These are phyloP conservation scores for Mactromeris polynyma DNA, from an alignment of 2,888 invertebrate species.

Conservation along the genomic window DNA sequence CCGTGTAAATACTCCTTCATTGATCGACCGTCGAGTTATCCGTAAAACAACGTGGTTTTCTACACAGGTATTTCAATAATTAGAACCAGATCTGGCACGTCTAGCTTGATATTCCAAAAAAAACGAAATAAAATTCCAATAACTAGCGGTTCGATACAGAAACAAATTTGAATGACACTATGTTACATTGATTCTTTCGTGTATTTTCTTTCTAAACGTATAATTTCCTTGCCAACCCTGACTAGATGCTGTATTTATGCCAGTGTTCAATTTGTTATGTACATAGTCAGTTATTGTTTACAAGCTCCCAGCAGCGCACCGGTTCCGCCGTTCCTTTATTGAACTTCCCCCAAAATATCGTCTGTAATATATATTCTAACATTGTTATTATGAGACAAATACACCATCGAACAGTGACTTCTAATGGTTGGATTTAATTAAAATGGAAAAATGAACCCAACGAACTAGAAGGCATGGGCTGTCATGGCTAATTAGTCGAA, in stretches of 20 bases:
- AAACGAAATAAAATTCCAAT: background rate
- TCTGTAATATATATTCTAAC: background rate
- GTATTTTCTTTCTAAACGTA: background rate
- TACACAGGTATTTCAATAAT: background rate
- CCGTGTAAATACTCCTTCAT: slow-evolving; percentile 44
- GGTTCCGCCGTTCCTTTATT: slow-evolving; percentile 40
- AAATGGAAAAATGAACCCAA: background rate
- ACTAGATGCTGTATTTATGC: background rate
- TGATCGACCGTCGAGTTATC: slow-evolving; percentile 30
- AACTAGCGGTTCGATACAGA: background rate
- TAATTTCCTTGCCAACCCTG: background rate
- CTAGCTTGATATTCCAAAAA: background rate
- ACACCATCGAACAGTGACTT: background rate
- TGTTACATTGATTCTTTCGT: background rate
- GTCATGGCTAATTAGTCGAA: background rate
- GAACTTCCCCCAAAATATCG: slow-evolving; percentile 6
- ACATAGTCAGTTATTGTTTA: slow-evolving; percentile 61
- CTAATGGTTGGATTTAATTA: background rate
- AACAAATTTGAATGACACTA: background rate
- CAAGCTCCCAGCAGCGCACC: slow-evolving; percentile 69
- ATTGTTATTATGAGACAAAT: background rate
- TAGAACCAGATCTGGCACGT: slow-evolving; percentile 54
- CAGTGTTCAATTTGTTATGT: slow-evolving; percentile 18
- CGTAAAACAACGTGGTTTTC: slow-evolving; percentile 23
- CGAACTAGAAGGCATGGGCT: background rate